Conservation (phyloP, 2,888 invertebrate genomes). For the Stenodera caucasica region DNA sequence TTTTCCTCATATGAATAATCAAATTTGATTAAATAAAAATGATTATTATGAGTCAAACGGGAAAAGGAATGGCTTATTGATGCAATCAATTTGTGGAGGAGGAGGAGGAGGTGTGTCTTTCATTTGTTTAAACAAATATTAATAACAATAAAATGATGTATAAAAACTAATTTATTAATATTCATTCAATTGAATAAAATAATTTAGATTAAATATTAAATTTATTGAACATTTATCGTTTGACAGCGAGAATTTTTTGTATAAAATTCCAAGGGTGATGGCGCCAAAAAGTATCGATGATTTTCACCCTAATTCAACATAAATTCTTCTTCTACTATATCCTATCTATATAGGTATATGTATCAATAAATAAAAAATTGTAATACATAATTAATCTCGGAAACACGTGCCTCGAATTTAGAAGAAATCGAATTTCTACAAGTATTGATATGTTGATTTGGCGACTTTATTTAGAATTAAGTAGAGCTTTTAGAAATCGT, state of each 20-base stretch:
- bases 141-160: background rate
- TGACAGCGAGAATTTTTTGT: too few relatives aligned
- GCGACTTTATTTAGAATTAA: conserved; percentile 10
- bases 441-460: background rate
- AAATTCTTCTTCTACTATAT: too few relatives aligned
- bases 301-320: too few relatives aligned
- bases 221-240: too few relatives aligned
- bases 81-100: background rate
- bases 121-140: conserved; percentile 3
- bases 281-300: too few relatives aligned
- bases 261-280: too few relatives aligned
- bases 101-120: background rate
- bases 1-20: background rate
- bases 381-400: too few relatives aligned
- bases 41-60: background rate
- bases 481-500: conserved; percentile 16
- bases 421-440: conserved; percentile 2
- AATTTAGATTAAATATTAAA: conserved; percentile 11
- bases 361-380: too few relatives aligned
- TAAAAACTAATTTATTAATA: background rate
- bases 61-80: background rate
- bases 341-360: too few relatives aligned
- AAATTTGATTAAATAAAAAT: background rate
- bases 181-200: background rate
- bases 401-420: background rate